Evolutionary conservation across 1,140 invertebrate genomes (phyloP).

Genomic region (Lepidurus packardi): DNA sequence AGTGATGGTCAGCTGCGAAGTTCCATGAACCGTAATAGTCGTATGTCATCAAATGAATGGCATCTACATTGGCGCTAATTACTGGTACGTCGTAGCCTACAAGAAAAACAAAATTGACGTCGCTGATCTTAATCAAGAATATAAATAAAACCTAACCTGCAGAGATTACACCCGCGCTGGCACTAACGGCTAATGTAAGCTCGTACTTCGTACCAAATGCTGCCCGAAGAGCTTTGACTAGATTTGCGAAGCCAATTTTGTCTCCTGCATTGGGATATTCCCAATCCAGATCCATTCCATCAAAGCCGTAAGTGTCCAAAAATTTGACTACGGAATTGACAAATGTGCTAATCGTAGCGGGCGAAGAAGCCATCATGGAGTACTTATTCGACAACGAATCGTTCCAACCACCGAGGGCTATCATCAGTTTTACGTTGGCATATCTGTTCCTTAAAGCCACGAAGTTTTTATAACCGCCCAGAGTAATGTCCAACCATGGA

Average conservation of each 20-base stretch:
- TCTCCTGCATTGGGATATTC: slow-evolving; percentile 44
- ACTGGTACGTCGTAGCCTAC: slow-evolving; percentile 25
- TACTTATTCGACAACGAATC: slow-evolving; percentile 51
- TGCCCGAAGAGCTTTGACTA: slow-evolving; percentile 30
- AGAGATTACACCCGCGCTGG: slow-evolving; percentile 9
- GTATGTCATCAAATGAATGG: slow-evolving; percentile 46
- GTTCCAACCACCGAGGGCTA: slow-evolving; percentile 72
- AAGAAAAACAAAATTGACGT: slow-evolving; percentile 1
- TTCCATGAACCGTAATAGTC: slow-evolving; percentile 49
- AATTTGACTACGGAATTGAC: slow-evolving; percentile 53
- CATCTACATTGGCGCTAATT: slow-evolving; percentile 38
- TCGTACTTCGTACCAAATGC: slow-evolving; percentile 23
- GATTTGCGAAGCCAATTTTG: slow-evolving; percentile 28
- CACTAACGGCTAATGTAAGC: slow-evolving; percentile 29
- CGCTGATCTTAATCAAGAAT: not conserved
- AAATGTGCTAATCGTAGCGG: slow-evolving; percentile 44
- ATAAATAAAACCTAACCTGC: slow-evolving; percentile 11
- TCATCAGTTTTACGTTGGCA: slow-evolving; percentile 58
- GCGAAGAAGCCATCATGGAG: slow-evolving; percentile 22
- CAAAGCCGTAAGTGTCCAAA: slow-evolving; percentile 52
- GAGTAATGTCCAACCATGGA: slow-evolving; percentile 27
- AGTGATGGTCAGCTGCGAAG: slow-evolving; percentile 45
- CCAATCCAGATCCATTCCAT: slow-evolving; percentile 60
- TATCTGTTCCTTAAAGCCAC: slow-evolving; percentile 55
- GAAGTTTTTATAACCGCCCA: slow-evolving; percentile 39